Percentiles rank a stretch among this genome's conserved stretches.
These are phyloP conservation scores for Acanthopleura granulata DNA, from an alignment of 2,888 invertebrate genomes.

Conservation along the genomic window DNA sequence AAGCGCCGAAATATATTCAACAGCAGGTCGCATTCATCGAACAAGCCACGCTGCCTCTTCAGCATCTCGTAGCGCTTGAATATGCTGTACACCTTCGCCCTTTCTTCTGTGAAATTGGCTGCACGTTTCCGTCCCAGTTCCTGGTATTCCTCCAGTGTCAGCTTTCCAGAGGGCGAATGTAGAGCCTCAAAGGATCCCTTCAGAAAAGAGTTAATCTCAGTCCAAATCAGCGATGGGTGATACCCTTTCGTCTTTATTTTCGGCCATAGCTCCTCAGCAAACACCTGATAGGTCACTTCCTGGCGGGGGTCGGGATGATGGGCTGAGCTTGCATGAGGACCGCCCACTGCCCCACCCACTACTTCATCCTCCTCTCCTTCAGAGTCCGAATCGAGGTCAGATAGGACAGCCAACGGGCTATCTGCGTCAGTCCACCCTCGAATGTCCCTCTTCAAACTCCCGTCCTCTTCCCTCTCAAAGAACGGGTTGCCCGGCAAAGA, in stretches of 20 bases:
- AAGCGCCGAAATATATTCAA: slow-evolving; percentile 38
- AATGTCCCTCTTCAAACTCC: slow-evolving; percentile 42
- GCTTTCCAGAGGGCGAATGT: slow-evolving; percentile 35
- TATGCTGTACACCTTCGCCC: slow-evolving; percentile 43
- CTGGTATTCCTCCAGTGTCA: slow-evolving; percentile 43
- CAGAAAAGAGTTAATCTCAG: slow-evolving; percentile 61
- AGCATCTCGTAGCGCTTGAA: slow-evolving; percentile 44
- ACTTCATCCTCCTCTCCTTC: slow-evolving; percentile 39
- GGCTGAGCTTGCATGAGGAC: slow-evolving; percentile 24
- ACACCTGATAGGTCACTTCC: slow-evolving; percentile 58
- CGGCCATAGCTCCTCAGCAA: slow-evolving; percentile 56
- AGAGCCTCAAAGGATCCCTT: slow-evolving; percentile 56
- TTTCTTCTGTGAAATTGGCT: slow-evolving; percentile 47
- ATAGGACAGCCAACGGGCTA: slow-evolving; percentile 36
- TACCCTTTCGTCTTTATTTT: slow-evolving; percentile 32
- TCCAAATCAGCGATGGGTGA: slow-evolving; percentile 60
- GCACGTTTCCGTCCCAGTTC: slow-evolving; percentile 50
- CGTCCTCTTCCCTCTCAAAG: slow-evolving; percentile 55
- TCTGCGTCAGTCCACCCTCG: slow-evolving; percentile 41
- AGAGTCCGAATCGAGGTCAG: slow-evolving; percentile 38
- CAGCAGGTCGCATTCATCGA: slow-evolving; percentile 55
- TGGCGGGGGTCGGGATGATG: slow-evolving; percentile 42
- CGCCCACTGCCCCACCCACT: slow-evolving; percentile 31
- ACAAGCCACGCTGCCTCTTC: slow-evolving; percentile 39
- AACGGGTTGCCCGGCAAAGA: slow-evolving; percentile 49